Evolutionary conservation across 2,113 vertebrate species (phyloP).

Genomic region (Sclerurus mexicanus): DNA sequence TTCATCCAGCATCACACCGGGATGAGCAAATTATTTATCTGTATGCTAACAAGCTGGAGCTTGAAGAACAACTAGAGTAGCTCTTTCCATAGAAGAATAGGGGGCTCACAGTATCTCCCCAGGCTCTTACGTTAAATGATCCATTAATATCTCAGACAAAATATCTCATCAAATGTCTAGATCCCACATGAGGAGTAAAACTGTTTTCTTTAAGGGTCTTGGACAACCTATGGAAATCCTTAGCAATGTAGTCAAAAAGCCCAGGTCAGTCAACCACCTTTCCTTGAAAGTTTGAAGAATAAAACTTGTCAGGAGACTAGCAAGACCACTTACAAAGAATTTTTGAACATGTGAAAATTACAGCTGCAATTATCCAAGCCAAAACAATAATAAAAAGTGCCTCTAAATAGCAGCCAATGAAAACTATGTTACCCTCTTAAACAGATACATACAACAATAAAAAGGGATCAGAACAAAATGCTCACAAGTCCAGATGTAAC

Average conservation of each 20-base stretch:
- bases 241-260: not conserved
- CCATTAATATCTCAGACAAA: not conserved
- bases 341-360: not conserved
- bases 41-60: not conserved
- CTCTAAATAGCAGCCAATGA: not conserved
- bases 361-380: not conserved
- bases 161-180: not conserved
- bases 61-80: not conserved
- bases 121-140: not conserved
- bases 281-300: not conserved
- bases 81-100: not conserved
- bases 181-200: not conserved
- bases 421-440: not conserved
- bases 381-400: not conserved
- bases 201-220: not conserved
- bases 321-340: not conserved
- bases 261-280: not conserved
- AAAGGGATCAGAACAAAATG: not conserved
- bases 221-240: not conserved
- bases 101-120: not conserved
- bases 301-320: not conserved
- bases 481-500: not conserved
- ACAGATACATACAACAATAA: not conserved
- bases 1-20: not conserved
- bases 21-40: not conserved